Percentiles rank a stretch among this genome's conserved stretches.
phyloP scores from a whole-genome alignment of 2,888 invertebrate species.

The Drosophila melanosoma region DNA sequence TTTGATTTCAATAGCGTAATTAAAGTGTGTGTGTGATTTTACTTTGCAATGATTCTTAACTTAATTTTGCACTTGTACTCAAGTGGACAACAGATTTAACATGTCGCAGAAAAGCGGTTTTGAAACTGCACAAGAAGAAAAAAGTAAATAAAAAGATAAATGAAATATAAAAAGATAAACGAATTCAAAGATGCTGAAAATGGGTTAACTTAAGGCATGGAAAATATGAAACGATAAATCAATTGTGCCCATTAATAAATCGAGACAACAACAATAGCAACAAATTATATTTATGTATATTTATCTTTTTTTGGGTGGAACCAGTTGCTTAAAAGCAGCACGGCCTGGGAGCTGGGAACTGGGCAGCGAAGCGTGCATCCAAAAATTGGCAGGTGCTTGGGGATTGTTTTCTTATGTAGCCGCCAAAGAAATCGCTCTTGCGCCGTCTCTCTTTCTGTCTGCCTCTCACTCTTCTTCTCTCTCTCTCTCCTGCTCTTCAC shows the following conservation, averaged over 20 bases:
- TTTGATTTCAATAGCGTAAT: constrained; percentile 61
- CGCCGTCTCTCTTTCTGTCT: neutral
- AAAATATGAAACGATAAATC: constrained; percentile 58
- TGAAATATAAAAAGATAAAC: neutral
- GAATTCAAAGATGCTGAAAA: constrained; percentile 47
- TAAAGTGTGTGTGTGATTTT: constrained; percentile 20
- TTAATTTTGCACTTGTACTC: constrained; percentile 42
- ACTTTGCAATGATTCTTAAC: constrained; percentile 6
- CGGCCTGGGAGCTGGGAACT: constrained; percentile 22
- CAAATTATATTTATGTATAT: constrained; percentile 11
- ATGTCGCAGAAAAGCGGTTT: constrained; percentile 29
- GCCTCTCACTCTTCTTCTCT: constrained; percentile 5
- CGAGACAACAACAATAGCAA: constrained; percentile 39
- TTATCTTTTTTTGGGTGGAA: constrained; percentile 43
- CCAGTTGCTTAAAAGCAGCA: constrained; percentile 41
- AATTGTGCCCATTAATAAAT: constrained; percentile 68
- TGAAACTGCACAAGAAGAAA: constrained; percentile 13
- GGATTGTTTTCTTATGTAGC: constrained; percentile 2
- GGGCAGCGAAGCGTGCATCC: constrained; percentile 26
- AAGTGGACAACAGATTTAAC: constrained; percentile 44
- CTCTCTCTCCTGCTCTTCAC: neutral
- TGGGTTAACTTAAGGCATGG: constrained; percentile 55
- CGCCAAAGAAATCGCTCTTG: neutral
- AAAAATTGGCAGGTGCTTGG: constrained; percentile 73
- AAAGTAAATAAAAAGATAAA: constrained; percentile 19